phyloP scores from a whole-genome alignment of 2,113 vertebrate genomes.

The Chamaetylas fuelleborni region DNA sequence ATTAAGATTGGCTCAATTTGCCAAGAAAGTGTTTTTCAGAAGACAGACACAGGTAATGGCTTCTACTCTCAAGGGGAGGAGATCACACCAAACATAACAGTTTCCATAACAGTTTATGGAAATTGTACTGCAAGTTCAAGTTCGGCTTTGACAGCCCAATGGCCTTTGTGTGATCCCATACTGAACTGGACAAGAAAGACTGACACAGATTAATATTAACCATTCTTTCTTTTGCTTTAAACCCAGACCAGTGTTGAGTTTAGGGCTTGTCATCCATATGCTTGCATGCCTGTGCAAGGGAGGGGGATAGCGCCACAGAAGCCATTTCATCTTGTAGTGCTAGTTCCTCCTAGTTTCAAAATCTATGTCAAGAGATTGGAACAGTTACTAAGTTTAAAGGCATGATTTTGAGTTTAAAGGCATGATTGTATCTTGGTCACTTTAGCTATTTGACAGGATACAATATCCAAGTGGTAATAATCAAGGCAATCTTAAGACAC shows the following conservation, averaged over 20 bases:
- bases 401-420: not conserved
- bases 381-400: not conserved
- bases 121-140: not conserved
- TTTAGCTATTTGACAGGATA: not conserved
- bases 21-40: not conserved
- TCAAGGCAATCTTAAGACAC: not conserved
- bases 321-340: not conserved
- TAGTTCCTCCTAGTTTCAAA: not conserved
- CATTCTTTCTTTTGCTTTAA: not conserved
- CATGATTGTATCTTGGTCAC: not conserved
- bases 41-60: not conserved
- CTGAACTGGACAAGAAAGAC: not conserved
- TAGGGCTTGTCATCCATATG: not conserved
- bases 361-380: not conserved
- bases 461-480: not conserved
- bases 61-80: not conserved
- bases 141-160: not conserved
- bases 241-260: not conserved
- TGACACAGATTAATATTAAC: not conserved
- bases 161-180: not conserved
- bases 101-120: not conserved
- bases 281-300: not conserved
- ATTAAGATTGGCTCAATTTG: not conserved
- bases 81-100: not conserved
- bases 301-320: accelerated